Base-by-base conservation (phyloP, 2,113 vertebrate genomes). In the Dasyornis broadbenti region DNA sequence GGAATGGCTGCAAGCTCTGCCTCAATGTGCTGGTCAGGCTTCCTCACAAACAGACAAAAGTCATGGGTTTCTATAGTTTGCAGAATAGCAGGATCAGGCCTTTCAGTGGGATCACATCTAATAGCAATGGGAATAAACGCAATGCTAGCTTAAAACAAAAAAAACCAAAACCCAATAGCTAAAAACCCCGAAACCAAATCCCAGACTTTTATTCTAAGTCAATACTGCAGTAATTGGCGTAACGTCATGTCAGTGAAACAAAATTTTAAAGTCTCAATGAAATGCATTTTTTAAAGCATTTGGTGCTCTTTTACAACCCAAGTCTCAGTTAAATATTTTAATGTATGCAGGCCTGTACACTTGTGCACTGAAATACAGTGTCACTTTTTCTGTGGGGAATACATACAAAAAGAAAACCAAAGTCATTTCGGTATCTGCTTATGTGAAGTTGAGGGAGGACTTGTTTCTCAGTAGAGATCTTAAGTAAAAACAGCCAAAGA, bases 11-110 rank as follows among this genome's bases (percentile, higher is more conserved):
- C 66, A 82, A 99, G 90, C 26, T 98, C 96, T 57, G 59, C 50
- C 44, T 98, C 96, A 52, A 91, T 82, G 13, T 11, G 23, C 15
- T 73, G 45, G 64, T 96, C 87, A 75, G 98, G 94, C 85, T 98
- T 99, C 94, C 98, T 98, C 81, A 99, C 33, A 83, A 96, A 94
- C 20, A 94, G 93, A 81, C 89, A 92, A 17, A 98, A 70, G 68
- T 98, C 96, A 84, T 90, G 83, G 31, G 95, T 72, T 72, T 88
- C 50, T 42, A 92, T 10, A 53, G 61, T 92, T 9, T 92, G 92
- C 53, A 91, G 17, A 71, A 82, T 3, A 90, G 35, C 35, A 63
- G 82, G 75, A 72, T 97, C 66, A 82, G 83, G 75, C 61, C 53
- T 97, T 77, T 86, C 42, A 69, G 26, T 0, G 3, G 47, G 72